Base-by-base conservation (phyloP, 2,888 invertebrate genomes). In the Matsumyia berberina region DNA sequence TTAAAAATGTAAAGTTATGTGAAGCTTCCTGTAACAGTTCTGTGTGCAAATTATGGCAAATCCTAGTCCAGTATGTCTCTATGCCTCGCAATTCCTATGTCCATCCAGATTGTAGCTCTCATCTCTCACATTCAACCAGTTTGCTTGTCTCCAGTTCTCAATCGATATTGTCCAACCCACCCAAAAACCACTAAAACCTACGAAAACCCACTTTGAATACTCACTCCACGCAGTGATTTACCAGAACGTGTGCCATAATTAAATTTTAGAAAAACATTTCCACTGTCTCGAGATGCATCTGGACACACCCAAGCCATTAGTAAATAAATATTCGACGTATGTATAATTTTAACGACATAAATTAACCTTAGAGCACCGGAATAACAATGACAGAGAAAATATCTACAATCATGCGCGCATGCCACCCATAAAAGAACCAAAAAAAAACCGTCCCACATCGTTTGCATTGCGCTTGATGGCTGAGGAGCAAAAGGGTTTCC, bases 381-480 rank as follows among this genome's bases (percentile, higher is more conserved):
- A 53, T 53, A 35, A 42, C 60, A 37, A 37, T 46, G 24, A 51
- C 31, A 57, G 19, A 19, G 19, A 53, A 77, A 58, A 58, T 51
- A 64, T 53, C 33, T 64, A 55, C 51, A 73, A 74, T 73, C 73
- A 80, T 80, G 73, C 73, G 58, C 79, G 49, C 73, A 74, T 80
- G 79, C 79, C 73, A 73, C 66, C 73, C 58, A 80, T 74, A 67
- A 51, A n/a, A n/a, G n/a, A n/a, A n/a, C n/a, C n/a, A n/a, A n/a
- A 67, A 60, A 51, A 60, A 73, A 51, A 19, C 29, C 24, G 31
- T 57, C 73, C 73, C 64, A 79, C 73, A 60, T 74, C 58, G 60
- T 73, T 66, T 80, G 66, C 58, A 73, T 66, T 51, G 46, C 15
- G 5, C 24, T 44, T 5, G 46, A 73, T 49, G 19, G 55, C 1